Conservation (phyloP, 2,888 invertebrate genomes). For the Noctua pronuba region DNA sequence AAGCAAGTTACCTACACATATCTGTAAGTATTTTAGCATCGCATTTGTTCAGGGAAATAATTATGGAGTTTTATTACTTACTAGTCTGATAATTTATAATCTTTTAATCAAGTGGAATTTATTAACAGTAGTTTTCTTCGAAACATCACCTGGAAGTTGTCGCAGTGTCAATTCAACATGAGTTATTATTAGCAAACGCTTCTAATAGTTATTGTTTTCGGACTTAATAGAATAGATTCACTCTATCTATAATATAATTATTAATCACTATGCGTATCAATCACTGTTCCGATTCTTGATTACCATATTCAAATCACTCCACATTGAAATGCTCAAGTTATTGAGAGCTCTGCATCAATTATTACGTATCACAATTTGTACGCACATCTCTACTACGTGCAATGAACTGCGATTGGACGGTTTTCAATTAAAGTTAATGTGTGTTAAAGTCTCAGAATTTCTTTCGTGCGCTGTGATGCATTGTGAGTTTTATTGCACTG, state of each 20-base stretch:
- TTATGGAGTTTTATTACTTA: neutral
- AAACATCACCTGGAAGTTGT: neutral
- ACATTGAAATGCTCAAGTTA: slow-evolving; percentile 19
- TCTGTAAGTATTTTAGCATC: neutral
- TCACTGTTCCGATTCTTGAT: slow-evolving; percentile 11
- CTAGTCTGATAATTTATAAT: neutral
- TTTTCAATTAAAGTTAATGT: neutral
- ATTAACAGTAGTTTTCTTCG: neutral
- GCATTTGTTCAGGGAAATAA: neutral
- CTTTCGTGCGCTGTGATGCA: neutral
- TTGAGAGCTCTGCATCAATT: slow-evolving; percentile 15
- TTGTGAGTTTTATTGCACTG: neutral
- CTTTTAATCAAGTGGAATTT: neutral
- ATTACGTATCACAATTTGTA: slow-evolving; percentile 13
- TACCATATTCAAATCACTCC: slow-evolving; percentile 38
- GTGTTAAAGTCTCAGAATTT: neutral
- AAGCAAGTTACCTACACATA: neutral
- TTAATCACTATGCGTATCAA: slow-evolving; percentile 25
- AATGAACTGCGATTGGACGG: neutral
- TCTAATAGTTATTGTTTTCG: neutral
- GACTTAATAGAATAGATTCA: neutral
- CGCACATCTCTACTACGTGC: neutral
- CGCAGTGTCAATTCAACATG: neutral
- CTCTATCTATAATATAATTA: neutral
- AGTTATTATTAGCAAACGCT: neutral